These are phyloP conservation scores for Muntiacus muntjak DNA, from an alignment of 2,113 vertebrate species.

Conservation along the genomic window DNA sequence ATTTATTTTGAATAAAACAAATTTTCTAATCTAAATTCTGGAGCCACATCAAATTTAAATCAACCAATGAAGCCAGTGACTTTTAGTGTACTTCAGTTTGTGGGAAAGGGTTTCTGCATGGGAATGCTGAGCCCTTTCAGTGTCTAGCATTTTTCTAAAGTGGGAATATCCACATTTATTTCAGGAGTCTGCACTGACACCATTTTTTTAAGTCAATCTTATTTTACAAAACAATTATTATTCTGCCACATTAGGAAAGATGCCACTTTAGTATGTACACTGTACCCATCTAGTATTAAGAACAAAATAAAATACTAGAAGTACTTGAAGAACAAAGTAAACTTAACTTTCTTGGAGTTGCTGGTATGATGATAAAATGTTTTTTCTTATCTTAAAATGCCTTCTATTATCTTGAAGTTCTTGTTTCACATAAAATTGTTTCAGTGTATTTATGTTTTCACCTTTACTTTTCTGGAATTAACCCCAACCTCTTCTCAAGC, in stretches of 20 bases:
- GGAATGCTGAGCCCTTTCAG: neutral
- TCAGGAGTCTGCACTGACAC: neutral
- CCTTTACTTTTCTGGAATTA: neutral
- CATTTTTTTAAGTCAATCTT: neutral
- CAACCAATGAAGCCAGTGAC: neutral
- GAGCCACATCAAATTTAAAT: neutral
- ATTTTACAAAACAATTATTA: neutral
- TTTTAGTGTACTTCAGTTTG: neutral
- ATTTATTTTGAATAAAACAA: neutral
- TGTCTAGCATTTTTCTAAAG: neutral
- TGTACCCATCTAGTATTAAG: neutral
- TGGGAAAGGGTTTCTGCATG: neutral
- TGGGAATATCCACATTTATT: neutral
- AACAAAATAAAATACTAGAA: neutral
- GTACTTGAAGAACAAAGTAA: neutral
- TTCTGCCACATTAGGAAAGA: neutral
- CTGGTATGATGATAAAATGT: neutral
- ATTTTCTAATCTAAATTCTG: neutral
- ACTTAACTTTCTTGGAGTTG: neutral
- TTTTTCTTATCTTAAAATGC: slow-evolving; percentile 15
- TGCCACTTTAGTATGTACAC: neutral
- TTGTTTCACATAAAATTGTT: neutral
- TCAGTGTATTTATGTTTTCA: neutral
- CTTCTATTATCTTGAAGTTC: neutral
- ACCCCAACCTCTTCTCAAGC: neutral